Conservation (phyloP, 2,113 vertebrate species). For the Sclerurus mexicanus region DNA sequence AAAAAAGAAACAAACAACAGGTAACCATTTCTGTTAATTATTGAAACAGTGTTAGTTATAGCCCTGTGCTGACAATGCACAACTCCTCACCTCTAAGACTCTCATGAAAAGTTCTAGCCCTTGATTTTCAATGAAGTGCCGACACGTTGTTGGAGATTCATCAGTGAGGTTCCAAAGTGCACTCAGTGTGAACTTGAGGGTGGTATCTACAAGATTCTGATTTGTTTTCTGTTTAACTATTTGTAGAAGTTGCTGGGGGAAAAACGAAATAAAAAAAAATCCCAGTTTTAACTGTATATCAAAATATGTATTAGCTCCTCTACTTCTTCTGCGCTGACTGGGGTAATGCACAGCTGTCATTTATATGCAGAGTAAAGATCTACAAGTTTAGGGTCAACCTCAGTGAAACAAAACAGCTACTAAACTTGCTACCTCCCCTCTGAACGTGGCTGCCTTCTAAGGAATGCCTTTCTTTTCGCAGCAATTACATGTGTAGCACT, state of each 20-base stretch:
- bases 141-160: constrained; percentile 97
- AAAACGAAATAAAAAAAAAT: background rate
- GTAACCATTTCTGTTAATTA: background rate
- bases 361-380: background rate
- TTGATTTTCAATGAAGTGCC: constrained; percentile 98
- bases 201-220: constrained; percentile 93
- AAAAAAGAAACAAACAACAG: constrained; percentile 9
- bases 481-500: background rate
- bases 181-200: constrained; percentile 95
- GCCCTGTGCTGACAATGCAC: background rate
- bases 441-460: background rate
- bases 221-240: constrained; percentile 97
- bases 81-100: constrained; percentile 89
- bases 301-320: background rate
- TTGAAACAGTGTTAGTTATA: background rate
- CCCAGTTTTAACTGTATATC: background rate
- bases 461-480: background rate
- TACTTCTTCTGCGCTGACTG: background rate
- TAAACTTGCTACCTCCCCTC: background rate
- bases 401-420: background rate
- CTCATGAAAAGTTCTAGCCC: constrained; percentile 96
- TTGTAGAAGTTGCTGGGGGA: constrained; percentile 91
- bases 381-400: background rate
- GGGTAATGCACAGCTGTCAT: background rate
- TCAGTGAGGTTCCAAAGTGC: constrained; percentile 99